phyloP scores from a whole-genome alignment of 1,140 invertebrate genomes.

The Ceratosolen solmsi region DNA sequence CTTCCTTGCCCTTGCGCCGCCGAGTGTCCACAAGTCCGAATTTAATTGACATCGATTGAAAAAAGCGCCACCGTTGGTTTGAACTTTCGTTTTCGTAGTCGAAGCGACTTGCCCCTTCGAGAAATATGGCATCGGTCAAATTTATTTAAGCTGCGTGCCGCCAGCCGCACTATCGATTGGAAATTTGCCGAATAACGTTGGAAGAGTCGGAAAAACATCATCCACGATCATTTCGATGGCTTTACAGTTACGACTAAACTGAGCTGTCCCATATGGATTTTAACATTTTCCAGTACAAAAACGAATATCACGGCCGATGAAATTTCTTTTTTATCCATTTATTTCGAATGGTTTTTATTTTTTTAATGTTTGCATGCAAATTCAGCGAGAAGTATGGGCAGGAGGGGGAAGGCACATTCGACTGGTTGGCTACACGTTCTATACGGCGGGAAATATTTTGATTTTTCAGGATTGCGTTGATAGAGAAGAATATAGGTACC shows the following conservation, averaged over 20 bases:
- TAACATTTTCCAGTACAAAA: background rate
- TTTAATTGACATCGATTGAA: background rate
- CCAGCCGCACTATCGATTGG: background rate
- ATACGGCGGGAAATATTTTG: too few species aligned
- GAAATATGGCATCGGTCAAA: background rate
- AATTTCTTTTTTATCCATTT: background rate
- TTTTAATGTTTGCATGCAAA: background rate
- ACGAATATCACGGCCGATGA: background rate
- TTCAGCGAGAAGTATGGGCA: background rate
- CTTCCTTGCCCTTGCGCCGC: background rate
- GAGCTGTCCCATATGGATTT: background rate
- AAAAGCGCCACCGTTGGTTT: background rate
- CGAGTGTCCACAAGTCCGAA: background rate
- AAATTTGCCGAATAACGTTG: background rate
- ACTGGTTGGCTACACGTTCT: too few species aligned
- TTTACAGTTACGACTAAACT: background rate
- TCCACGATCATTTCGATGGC: background rate
- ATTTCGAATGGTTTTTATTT: background rate
- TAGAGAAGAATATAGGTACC: too few species aligned
- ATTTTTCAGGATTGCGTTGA: too few species aligned
- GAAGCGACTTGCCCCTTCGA: background rate
- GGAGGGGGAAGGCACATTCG: too few species aligned
- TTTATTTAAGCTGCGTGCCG: constrained; percentile 18
- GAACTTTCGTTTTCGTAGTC: background rate
- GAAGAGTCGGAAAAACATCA: background rate